These are phyloP conservation scores for Chaetodon auriga DNA, from an alignment of 2,113 vertebrate species.

Conservation along the genomic window DNA sequence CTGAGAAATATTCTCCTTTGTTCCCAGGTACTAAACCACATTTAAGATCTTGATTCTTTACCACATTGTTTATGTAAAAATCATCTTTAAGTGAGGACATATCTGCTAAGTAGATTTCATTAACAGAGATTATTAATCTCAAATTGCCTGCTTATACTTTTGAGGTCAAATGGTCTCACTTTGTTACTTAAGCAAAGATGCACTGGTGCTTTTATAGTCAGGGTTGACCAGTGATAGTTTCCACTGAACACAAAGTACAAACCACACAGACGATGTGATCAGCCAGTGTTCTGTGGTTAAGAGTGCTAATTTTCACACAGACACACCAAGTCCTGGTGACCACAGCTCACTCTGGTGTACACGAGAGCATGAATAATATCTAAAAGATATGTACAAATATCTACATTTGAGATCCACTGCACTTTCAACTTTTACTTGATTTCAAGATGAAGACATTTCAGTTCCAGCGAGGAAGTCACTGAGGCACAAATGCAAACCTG, in stretches of 20 bases:
- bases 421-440: not conserved
- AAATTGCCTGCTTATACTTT: too few relatives aligned
- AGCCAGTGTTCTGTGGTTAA: not conserved
- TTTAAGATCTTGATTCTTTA: not conserved
- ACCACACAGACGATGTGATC: not conserved
- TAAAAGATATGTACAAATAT: not conserved
- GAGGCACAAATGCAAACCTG: constrained; percentile 52
- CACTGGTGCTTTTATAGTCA: rapidly evolving
- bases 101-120: too few relatives aligned
- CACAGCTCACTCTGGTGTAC: not conserved
- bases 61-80: not conserved
- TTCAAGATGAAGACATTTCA: constrained; percentile 4
- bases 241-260: not conserved
- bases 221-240: not conserved
- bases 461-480: not conserved
- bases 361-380: not conserved
- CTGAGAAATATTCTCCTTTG: not conserved
- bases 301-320: not conserved
- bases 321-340: not conserved
- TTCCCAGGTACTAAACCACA: not conserved
- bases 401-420: not conserved
- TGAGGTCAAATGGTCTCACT: not conserved
- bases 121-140: too few relatives aligned
- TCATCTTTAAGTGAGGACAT: too few relatives aligned
- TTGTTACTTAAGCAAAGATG: not conserved